Evolutionary conservation across 2,113 vertebrate genomes (phyloP).

Genomic region (Pheucticus melanocephalus): DNA sequence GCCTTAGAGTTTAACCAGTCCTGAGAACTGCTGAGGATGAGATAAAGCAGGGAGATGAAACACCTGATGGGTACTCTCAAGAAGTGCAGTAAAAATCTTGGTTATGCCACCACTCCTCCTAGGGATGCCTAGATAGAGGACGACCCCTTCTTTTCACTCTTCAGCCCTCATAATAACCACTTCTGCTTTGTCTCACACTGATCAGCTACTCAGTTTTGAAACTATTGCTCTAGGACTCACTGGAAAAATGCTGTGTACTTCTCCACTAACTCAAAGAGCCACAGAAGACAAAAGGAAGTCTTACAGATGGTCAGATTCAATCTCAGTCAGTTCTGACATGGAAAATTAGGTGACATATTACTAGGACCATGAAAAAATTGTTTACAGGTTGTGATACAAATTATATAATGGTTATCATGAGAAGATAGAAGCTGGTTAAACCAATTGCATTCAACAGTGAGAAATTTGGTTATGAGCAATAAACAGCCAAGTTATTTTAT

Average conservation of each 20-base stretch:
- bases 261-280: neutral
- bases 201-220: neutral
- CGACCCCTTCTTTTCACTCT: neutral
- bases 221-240: neutral
- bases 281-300: neutral
- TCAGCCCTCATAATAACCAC: rapidly evolving
- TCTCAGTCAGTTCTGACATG: neutral
- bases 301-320: neutral
- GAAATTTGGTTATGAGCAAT: neutral
- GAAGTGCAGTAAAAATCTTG: neutral
- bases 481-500: neutral
- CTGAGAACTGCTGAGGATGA: neutral
- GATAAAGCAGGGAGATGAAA: neutral
- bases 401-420: neutral
- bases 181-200: neutral
- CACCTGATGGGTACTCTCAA: neutral
- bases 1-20: neutral
- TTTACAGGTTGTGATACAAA: neutral
- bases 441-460: neutral
- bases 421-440: neutral
- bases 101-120: neutral
- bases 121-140: neutral
- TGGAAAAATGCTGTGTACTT: neutral
- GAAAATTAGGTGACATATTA: neutral
- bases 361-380: neutral